A percentile compares a stretch with the other conserved stretches of the same genome.
Conservation (phyloP, 2,797 vertebrate species). For the Decapterus maruadsi region DNA sequence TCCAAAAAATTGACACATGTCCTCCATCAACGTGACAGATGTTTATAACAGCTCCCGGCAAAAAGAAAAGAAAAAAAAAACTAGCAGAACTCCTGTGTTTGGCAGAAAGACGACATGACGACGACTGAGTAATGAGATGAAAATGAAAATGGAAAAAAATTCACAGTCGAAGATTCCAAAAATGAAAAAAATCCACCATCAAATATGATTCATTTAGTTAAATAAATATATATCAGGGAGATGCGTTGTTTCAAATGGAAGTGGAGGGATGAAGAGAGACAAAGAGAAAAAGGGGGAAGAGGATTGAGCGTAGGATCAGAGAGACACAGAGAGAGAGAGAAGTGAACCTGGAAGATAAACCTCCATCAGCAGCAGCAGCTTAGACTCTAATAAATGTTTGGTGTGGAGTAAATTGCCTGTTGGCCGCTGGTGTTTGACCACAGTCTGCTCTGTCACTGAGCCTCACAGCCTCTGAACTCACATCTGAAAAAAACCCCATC, state of each 20-base stretch:
- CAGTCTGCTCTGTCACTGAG: conserved; percentile 73
- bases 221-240: background rate
- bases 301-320: conserved; percentile 50
- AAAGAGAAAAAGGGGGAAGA: conserved; percentile 11
- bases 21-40: background rate
- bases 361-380: conserved; percentile 65
- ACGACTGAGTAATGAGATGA: background rate
- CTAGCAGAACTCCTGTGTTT: background rate
- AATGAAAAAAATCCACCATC: background rate
- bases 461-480: conserved; percentile 74
- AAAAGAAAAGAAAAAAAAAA: background rate
- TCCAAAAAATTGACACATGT: background rate
- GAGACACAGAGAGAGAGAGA: background rate
- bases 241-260: conserved; percentile 23
- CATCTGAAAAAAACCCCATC: conserved; percentile 70
- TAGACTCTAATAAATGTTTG: conserved; percentile 79
- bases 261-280: conserved; percentile 42
- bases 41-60: background rate
- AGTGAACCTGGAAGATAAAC: conserved; percentile 60
- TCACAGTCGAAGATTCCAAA: background rate
- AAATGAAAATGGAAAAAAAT: conserved; percentile 13
- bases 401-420: conserved; percentile 77
- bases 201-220: background rate
- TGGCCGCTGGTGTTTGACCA: conserved; percentile 68
- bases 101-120: background rate